Base-by-base conservation (phyloP, 2,888 invertebrate genomes). In the Uropetala carovei region DNA sequence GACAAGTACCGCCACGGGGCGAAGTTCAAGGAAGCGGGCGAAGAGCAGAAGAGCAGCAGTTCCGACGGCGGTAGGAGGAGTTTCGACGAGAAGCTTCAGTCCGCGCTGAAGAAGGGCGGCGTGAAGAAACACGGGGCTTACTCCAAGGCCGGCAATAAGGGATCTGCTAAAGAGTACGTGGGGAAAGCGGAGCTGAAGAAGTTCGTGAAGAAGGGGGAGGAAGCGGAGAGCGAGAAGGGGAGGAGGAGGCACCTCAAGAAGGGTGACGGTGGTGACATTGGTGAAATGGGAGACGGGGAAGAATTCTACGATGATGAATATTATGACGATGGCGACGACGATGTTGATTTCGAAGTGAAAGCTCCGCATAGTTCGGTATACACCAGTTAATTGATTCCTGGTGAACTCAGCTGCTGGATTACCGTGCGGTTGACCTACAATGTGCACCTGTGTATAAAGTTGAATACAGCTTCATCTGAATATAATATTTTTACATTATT, bases 1-100 rank as follows among this genome's bases (percentile, higher is more conserved):
- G 93, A 93, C 83, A 83, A 83, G 83, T 83, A 56, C 8, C 83
- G 83, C 5, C 56, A 43, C 56, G 57, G 11, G 83, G 27, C 56
- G 3, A 83, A 83, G 83, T 83, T 83, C 56, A 8, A n/a, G 57
- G 83, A 83, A 11, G 83, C 83, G 4, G 43, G 83, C 0, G 43
- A 14, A 7, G 83, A 57, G n/a, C 7, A n/a, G 56, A n/a, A 43
- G 18, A 0, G 83, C 10, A 43, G n/a, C 56, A n/a, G 57, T 18
- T 57, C 56, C 4, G 83, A 18, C 18, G 83, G 57, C 56, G 83
- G 83, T 0, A 43, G 83, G 83, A 18, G n/a, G 5, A 18, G 0
- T 0, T 16, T 56, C n/a, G 83, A 43, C 7, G 83, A 56, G 57
- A 83, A n/a, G 18, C 5, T 43, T 43, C 56, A 83, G 18, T 43